Evolutionary conservation across 2,888 invertebrate species (phyloP), one percentile per base, ranked within the genome.

Genomic region (Luffia ferchaultella): DNA sequence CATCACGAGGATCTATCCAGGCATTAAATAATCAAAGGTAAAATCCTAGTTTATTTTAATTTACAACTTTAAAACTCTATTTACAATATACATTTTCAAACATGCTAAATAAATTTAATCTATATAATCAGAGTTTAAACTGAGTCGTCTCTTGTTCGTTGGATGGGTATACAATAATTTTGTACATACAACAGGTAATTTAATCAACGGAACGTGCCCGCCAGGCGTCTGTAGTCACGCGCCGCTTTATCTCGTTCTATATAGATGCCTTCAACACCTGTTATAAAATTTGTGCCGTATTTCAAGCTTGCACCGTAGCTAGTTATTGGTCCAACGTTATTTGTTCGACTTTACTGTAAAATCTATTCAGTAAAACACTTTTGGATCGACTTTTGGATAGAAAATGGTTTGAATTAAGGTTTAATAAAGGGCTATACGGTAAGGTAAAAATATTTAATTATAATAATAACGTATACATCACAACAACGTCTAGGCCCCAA

Each of bases 161-260:
- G 30, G 30, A 42, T 5, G 19, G 19, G 16, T 49, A 20, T 42
- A 44, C 42, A 49, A 49, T 42, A 42, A 42, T 42, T 42, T 16
- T n/a, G 42, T 44, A 20, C 5, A 30, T 40, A 45, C 16, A 15
- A 41, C 16, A 49, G 48, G 51, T 52, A 52, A 52, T 52, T 52
- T 49, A 46, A 52, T 52, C 52, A 52, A 45, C 20, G 18, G 46
- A 44, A 49, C 52, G 52, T 52, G 52, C 49, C 49, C 43, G 40
- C 44, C 17, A 43, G 49, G 17, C 18, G 16, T 17, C 52, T 49
- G 52, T 30, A 52, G 52, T 52, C 52, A 52, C 52, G 52, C 40
- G 46, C 52, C 20, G 42, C 42, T 15, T 49, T 52, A 52, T 51
- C 51, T 51, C 40, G 40, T 9, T n/a, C n/a, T n/a, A n/a, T n/a